phyloP scores from a whole-genome alignment of 2,113 vertebrate species.

The Mohoua ochrocephala region DNA sequence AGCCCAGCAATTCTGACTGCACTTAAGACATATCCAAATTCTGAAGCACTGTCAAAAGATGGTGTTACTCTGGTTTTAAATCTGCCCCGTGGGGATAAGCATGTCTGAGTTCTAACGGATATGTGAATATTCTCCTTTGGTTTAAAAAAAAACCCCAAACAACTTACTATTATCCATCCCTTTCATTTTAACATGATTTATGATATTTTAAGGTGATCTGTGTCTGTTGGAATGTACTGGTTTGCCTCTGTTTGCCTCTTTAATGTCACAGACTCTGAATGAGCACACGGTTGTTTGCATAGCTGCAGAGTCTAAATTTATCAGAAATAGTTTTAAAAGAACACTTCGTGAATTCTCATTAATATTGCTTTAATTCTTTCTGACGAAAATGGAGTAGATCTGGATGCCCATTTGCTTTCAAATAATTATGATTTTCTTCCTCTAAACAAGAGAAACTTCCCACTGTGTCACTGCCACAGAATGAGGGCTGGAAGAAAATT shows the following conservation, averaged over 20 bases:
- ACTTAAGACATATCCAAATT: not conserved
- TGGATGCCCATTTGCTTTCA: not conserved
- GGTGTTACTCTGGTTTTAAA: not conserved
- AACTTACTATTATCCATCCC: not conserved
- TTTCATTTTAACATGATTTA: not conserved
- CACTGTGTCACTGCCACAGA: not conserved
- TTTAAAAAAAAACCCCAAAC: not conserved
- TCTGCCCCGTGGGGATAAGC: not conserved
- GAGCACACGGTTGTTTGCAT: not conserved
- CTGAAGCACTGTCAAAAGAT: not conserved
- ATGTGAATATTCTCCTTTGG: not conserved
- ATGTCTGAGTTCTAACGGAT: not conserved
- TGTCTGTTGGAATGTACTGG: not conserved
- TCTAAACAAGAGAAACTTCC: not conserved
- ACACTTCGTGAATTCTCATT: not conserved
- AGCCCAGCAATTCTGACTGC: not conserved
- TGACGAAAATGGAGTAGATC: not conserved
- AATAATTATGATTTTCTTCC: not conserved
- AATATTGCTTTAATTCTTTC: not conserved
- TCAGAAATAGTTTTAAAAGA: not conserved
- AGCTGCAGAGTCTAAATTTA: not conserved
- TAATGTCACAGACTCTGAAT: not conserved
- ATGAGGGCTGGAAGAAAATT: not conserved
- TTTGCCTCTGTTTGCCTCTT: not conserved
- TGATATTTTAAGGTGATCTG: not conserved